Base-by-base conservation (phyloP, 2,797 vertebrate genomes). In the Dallia pectoralis region DNA sequence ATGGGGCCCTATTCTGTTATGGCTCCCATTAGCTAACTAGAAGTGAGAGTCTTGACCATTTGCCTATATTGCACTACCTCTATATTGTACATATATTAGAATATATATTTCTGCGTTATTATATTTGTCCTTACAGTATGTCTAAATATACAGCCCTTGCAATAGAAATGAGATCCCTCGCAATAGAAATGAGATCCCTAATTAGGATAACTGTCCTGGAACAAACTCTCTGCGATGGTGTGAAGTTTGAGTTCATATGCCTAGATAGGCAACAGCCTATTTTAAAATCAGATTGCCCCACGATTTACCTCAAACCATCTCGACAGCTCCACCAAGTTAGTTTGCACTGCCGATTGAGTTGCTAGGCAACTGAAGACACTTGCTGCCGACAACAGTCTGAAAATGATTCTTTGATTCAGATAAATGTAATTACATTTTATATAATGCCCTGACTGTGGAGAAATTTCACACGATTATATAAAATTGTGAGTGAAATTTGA, bases 301-400 rank as follows among this genome's bases (percentile, higher is more conserved):
- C 84, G 89, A 92, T 92, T 94, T 94, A 94, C 92, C 92, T 94
- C 92, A 90, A 88, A 59, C 90, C 89, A 88, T 89, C 86, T 91
- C 92, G 89, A 90, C 90, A 91, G 92, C 87, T 90, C 77, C 80
- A 77, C 79, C 70, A 74, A 80, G 77, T 89, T 88, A 89, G 89
- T 89, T 89, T 86, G 86, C 87, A 86, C 88, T 82, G 85, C 89
- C 88, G 88, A 84, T 88, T 87, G 87, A 90, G 93, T 94, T 94
- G 93, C 93, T 94, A 94, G 91, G 93, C 93, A 94, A 94, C 93
- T 90, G 90, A 92, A 93, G 91, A 93, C 91, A 94, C 93, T 91
- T 85, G 88, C 89, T 89, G 90, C 88, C 92, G 88, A 91, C 92
- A 88, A 91, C 73, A 77, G 79, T 79, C 89, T 91, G 89, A 93